These are phyloP conservation scores for Thunnus maccoyii DNA, from an alignment of 2,113 vertebrate genomes.

Conservation along the genomic window DNA sequence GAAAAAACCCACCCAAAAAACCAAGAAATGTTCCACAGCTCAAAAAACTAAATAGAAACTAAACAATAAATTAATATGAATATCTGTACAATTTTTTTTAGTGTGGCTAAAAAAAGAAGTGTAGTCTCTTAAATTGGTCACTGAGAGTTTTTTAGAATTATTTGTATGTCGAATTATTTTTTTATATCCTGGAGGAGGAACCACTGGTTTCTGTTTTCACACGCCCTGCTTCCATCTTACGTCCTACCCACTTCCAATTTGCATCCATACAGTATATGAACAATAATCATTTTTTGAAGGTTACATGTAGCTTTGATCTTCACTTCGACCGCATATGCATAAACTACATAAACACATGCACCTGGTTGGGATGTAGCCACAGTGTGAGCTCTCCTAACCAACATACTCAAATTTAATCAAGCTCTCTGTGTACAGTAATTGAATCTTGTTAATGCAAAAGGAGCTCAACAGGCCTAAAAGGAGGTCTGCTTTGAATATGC, in stretches of 20 bases:
- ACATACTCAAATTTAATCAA: conserved; percentile 58
- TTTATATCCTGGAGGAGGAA: background rate
- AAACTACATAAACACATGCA: conserved; percentile 6
- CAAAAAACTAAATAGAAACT: too few relatives aligned
- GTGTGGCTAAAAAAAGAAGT: too few relatives aligned
- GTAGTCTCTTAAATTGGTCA: too few relatives aligned
- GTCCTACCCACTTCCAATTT: background rate
- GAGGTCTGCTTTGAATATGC: conserved; percentile 61
- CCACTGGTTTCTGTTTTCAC: background rate
- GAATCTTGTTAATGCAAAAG: conserved; percentile 63
- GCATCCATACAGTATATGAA: background rate
- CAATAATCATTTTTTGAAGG: background rate
- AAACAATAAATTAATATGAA: too few relatives aligned
- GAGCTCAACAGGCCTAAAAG: conserved; percentile 53
- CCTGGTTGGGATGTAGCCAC: conserved; percentile 10
- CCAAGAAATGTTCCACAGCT: too few relatives aligned
- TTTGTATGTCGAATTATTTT: background rate
- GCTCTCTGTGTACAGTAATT: conserved; percentile 53
- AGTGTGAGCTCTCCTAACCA: conserved; percentile 11
- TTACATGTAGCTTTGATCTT: background rate
- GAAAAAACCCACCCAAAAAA: too few relatives aligned
- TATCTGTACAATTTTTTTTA: too few relatives aligned
- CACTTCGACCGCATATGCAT: background rate
- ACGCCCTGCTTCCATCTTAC: too few relatives aligned
- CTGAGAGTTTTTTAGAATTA: background rate